These are phyloP conservation scores for Lateolabrax maculatus DNA, from an alignment of 2,797 vertebrate genomes.

Conservation along the genomic window DNA sequence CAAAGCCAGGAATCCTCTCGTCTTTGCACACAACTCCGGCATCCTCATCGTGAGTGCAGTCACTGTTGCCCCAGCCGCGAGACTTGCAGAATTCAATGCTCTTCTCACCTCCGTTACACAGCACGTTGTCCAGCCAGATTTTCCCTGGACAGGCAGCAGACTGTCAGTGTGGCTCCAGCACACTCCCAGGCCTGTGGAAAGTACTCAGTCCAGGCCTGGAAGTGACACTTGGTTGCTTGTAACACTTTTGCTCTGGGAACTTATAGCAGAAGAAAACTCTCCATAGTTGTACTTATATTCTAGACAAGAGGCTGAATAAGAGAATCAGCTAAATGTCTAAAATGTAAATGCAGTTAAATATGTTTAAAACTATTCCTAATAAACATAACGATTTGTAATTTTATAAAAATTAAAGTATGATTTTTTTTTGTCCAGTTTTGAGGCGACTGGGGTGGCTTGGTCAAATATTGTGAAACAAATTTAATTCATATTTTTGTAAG, in stretches of 20 bases:
- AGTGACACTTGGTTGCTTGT: constrained; percentile 30
- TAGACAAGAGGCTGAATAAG: not conserved
- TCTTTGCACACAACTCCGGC: constrained; percentile 96
- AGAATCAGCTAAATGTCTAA: not conserved
- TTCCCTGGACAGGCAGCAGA: constrained; percentile 84
- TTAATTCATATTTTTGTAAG: not conserved
- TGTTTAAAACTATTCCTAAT: not conserved
- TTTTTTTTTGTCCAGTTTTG: too few species aligned
- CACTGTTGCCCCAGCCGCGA: constrained; percentile 97
- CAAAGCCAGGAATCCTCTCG: constrained; percentile 92
- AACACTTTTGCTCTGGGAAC: not conserved
- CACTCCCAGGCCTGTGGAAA: constrained; percentile 14
- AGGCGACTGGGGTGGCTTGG: not conserved
- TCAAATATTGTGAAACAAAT: not conserved
- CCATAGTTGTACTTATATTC: not conserved
- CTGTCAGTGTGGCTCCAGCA: constrained; percentile 35
- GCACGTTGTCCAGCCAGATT: constrained; percentile 98
- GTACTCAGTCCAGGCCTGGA: constrained; percentile 12
- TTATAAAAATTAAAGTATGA: not conserved
- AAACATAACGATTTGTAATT: not conserved
- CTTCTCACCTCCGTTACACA: constrained; percentile 90
- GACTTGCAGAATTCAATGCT: constrained; percentile 90
- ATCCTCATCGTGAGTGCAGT: constrained; percentile 97
- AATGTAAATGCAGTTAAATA: not conserved
- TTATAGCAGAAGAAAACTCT: not conserved